Base-by-base conservation (phyloP, 2,888 invertebrate species). In the Acleris emargana region DNA sequence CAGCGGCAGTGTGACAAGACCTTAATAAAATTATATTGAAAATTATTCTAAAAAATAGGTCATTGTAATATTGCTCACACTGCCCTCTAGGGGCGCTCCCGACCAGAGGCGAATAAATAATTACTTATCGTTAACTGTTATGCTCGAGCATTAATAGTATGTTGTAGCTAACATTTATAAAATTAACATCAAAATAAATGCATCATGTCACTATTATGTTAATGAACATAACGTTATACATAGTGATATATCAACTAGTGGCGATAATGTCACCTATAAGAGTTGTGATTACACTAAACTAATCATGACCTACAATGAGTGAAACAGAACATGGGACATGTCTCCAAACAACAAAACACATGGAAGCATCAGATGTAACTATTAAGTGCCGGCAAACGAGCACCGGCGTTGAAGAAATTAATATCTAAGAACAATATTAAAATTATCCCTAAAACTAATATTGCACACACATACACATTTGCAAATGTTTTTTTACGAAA, bases 381-480 rank as follows among this genome's bases (percentile, higher is more conserved):
- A 66, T 69, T 68, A 64, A 63, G 73, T 74, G 76, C 69, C 64
- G 71, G 64, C 62, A 57, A 61, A 55, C 52, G 49, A 54, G 43
- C 63, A 70, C 71, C 77, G 78, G 74, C 72, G 72, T 69, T 74
- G 78, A 77, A 79, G 76, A 83, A 78, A 71, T 76, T 75, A 81
- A 81, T 76, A 75, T 79, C 82, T 88, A 88, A 84, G 84, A 83
- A 86, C 80, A 82, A 78, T 81, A 82, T 81, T 83, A 86, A 84
- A 85, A 85, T 83, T 83, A 84, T 77, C 69, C 79, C 81, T 89
- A 89, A 69, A 90, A 88, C 91, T 92, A 91, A 91, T 93, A 93
- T 93, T 93, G 93, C 93, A 93, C 92, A 91, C 92, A 92, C 93
- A 92, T 92, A 92, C 91, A 92, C 91, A 92, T 89, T 89, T 86